phyloP scores from a whole-genome alignment of 2,113 vertebrate species.

The Tupaia chinensis region DNA sequence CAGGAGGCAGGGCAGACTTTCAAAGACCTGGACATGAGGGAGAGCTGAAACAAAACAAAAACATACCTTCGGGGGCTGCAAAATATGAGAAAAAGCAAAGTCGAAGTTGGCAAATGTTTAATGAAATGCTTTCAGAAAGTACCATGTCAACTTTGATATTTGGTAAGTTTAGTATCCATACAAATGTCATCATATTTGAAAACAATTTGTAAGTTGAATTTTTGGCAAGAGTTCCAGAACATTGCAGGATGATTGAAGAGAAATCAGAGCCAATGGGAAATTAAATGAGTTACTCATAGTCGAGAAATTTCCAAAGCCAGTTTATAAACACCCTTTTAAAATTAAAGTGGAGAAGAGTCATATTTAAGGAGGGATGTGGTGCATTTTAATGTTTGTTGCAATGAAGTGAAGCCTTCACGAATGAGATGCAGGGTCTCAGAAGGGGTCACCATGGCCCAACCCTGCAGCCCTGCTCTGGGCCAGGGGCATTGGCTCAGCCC shows the following conservation, averaged over 20 bases:
- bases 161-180: not conserved
- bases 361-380: not conserved
- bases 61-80: not conserved
- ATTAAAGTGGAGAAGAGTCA: slow-evolving; percentile 41
- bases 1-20: rapidly evolving
- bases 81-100: not conserved
- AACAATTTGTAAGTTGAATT: slow-evolving; percentile 64
- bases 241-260: slow-evolving; percentile 29
- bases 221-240: slow-evolving; percentile 67
- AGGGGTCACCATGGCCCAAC: not conserved
- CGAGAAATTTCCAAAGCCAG: slow-evolving; percentile 51
- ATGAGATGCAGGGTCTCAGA: not conserved
- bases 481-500: not conserved
- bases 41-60: not conserved
- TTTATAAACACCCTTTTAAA: not conserved
- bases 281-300: slow-evolving; percentile 47
- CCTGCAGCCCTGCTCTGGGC: not conserved
- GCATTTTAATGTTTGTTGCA: not conserved
- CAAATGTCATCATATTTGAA: slow-evolving; percentile 62
- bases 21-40: not conserved
- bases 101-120: not conserved
- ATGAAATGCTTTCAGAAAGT: slow-evolving; percentile 26
- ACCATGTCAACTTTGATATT: not conserved
- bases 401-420: not conserved
- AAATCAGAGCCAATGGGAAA: slow-evolving; percentile 53